phyloP scores from a whole-genome alignment of 2,888 invertebrate genomes.

The Anaspis maculata region DNA sequence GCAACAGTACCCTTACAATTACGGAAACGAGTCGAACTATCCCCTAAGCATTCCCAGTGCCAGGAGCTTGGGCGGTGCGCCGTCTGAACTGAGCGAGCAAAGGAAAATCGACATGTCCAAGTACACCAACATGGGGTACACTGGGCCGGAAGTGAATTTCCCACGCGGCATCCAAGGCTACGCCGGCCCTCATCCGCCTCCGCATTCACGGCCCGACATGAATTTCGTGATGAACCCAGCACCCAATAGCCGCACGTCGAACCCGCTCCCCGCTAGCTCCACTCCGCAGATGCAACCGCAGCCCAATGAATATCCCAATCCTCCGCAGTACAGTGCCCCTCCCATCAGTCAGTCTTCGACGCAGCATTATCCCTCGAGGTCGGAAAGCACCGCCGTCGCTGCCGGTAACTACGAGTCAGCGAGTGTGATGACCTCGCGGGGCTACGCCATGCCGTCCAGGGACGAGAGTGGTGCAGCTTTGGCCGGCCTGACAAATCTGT shows the following conservation, averaged over 20 bases:
- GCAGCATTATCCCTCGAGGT: too few relatives aligned
- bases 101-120: conserved; percentile 36
- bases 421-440: too few relatives aligned
- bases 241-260: too few relatives aligned
- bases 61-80: conserved; percentile 18
- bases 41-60: conserved; percentile 30
- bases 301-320: conserved; percentile 14
- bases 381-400: too few relatives aligned
- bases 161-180: conserved; percentile 25
- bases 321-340: conserved; percentile 6
- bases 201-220: too few relatives aligned
- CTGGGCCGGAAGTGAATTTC: conserved; percentile 32
- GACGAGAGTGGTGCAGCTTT: too few relatives aligned
- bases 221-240: too few relatives aligned
- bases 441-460: too few relatives aligned
- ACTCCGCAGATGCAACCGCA: conserved; percentile 23
- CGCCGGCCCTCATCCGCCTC: conserved; percentile 14
- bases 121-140: conserved; percentile 39
- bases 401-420: too few relatives aligned
- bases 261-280: conserved; percentile 17
- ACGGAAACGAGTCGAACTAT: conserved; percentile 24
- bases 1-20: conserved; percentile 12
- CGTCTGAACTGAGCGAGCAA: conserved; percentile 13
- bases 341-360: conserved; percentile 5
- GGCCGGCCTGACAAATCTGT: conserved; percentile 51